phyloP scores from a whole-genome alignment of 2,113 vertebrate genomes.

The Corapipo altera region DNA sequence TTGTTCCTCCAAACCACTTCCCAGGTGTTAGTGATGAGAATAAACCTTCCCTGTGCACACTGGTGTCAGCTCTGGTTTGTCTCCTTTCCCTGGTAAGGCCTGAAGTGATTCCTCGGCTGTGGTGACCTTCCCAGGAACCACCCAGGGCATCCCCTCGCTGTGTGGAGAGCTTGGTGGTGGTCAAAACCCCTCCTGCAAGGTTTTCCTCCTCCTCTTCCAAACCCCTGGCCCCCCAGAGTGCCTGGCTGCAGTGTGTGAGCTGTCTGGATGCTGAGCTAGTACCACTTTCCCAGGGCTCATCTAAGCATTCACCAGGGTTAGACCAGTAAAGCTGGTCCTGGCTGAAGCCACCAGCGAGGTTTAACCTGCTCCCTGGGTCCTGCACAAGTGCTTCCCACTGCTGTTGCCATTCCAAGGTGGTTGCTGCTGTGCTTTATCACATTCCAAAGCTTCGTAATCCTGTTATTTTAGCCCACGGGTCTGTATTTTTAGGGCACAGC shows the following conservation, averaged over 20 bases:
- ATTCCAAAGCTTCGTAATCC: neutral
- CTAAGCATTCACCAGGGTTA: neutral
- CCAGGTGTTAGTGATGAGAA: slow-evolving; percentile 41
- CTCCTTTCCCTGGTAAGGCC: neutral
- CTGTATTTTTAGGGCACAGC: slow-evolving; percentile 46
- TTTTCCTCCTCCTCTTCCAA: neutral
- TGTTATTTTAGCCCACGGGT: neutral
- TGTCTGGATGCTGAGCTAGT: neutral
- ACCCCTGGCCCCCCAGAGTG: neutral
- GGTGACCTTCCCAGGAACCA: neutral
- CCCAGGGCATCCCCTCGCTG: accelerated
- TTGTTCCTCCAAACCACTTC: slow-evolving; percentile 21
- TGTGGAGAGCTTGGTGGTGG: neutral
- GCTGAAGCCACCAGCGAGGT: neutral
- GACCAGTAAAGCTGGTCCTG: neutral
- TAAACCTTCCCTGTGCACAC: slow-evolving; percentile 49
- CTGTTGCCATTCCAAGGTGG: neutral
- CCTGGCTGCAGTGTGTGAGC: neutral
- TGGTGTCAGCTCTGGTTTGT: neutral
- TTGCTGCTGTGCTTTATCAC: neutral
- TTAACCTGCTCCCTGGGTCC: neutral
- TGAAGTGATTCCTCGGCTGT: neutral
- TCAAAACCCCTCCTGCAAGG: neutral
- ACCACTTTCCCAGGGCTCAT: neutral
- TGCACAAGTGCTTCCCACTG: neutral